These are phyloP conservation scores for Synanthedon vespiformis DNA, from an alignment of 2,888 invertebrate species.

Conservation along the genomic window DNA sequence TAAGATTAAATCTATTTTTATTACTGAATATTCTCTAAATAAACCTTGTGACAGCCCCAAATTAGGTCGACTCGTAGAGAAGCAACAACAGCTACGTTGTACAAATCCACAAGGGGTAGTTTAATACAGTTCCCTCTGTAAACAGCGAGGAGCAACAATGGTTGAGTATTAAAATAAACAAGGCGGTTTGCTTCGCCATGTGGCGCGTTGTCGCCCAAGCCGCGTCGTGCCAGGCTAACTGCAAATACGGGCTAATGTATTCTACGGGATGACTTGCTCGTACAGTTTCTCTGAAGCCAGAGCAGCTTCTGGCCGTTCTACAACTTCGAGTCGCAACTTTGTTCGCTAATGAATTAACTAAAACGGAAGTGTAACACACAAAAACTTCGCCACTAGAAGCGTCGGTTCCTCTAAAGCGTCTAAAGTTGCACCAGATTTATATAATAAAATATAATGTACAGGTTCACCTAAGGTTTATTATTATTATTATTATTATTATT, in stretches of 20 bases:
- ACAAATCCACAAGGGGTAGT: conserved; percentile 50
- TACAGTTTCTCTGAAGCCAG: background rate
- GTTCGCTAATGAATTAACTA: background rate
- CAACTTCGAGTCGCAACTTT: conserved; percentile 2
- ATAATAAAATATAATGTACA: too few relatives aligned
- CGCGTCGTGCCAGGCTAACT: conserved; percentile 44
- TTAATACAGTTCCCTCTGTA: conserved; percentile 49
- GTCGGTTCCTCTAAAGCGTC: too few relatives aligned
- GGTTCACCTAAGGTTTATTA: too few relatives aligned
- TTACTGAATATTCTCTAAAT: too few relatives aligned
- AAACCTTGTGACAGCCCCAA: background rate
- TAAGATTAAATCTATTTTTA: too few relatives aligned
- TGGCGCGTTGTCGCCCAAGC: conserved; percentile 50
- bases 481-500: too few relatives aligned
- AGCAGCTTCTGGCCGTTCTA: conserved; percentile 1
- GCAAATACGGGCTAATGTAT: conserved; percentile 57
- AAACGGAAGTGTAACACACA: background rate
- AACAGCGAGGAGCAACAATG: conserved; percentile 58
- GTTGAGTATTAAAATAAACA: conserved; percentile 70
- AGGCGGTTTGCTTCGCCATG: conserved; percentile 47
- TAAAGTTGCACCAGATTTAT: too few relatives aligned
- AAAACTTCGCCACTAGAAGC: too few relatives aligned
- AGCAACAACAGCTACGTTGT: conserved; percentile 21
- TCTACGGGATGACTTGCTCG: conserved; percentile 29
- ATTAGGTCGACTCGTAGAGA: background rate